These are phyloP conservation scores for Cynoglossus semilaevis DNA, from an alignment of 2,113 vertebrate genomes.

Conservation along the genomic window DNA sequence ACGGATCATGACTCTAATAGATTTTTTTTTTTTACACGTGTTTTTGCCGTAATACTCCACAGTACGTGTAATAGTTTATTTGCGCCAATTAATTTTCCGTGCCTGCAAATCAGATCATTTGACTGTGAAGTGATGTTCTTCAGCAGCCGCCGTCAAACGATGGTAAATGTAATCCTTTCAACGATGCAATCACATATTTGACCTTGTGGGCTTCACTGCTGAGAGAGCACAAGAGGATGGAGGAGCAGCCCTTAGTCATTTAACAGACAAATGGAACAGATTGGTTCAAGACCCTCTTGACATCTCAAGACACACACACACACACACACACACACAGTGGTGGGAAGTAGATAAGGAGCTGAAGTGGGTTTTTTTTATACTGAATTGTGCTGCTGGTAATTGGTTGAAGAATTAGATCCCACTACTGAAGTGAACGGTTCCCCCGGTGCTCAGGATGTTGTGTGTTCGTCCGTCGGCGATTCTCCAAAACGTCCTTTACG, in stretches of 20 bases:
- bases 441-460: conserved; percentile 1
- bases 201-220: conserved; percentile 36
- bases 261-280: conserved; percentile 41
- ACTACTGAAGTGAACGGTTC: conserved; percentile 18
- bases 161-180: conserved; percentile 31
- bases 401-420: conserved; percentile 19
- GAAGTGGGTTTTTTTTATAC: background rate
- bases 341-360: conserved; percentile 1
- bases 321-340: background rate
- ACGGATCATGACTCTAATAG: too few relatives aligned
- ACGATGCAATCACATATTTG: conserved; percentile 47
- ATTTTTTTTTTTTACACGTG: background rate
- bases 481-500: conserved; percentile 32
- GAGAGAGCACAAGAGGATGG: conserved; percentile 17
- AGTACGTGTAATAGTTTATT: too few relatives aligned
- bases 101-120: conserved; percentile 11
- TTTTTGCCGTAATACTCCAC: background rate
- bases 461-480: conserved; percentile 11
- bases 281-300: conserved; percentile 43
- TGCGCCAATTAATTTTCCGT: background rate
- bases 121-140: conserved; percentile 38
- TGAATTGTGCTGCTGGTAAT: background rate
- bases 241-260: conserved; percentile 36
- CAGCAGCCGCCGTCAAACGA: background rate
- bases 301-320: conserved; percentile 26